These are phyloP conservation scores for Centropyge bicolor DNA, from an alignment of 2,797 vertebrate species.

Conservation along the genomic window DNA sequence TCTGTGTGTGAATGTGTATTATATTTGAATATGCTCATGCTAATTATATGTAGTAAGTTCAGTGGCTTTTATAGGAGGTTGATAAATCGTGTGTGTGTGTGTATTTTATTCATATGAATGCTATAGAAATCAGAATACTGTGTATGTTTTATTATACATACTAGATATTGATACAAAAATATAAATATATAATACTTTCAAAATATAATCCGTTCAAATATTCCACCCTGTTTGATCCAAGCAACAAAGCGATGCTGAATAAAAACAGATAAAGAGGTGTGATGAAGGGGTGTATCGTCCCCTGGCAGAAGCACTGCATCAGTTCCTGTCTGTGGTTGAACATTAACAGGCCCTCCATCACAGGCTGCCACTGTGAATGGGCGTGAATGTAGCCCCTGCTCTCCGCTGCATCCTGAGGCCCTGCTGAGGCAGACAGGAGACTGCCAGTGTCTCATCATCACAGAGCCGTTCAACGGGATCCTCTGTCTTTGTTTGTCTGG, in stretches of 20 bases:
- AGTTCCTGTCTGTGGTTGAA: conserved; percentile 78
- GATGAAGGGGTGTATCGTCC: conserved; percentile 40
- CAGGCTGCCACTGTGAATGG: conserved; percentile 56
- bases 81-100: neutral
- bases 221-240: neutral
- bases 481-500: conserved; percentile 68
- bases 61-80: neutral
- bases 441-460: conserved; percentile 56
- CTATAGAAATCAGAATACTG: neutral
- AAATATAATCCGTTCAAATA: neutral
- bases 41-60: neutral
- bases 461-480: conserved; percentile 47
- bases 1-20: neutral
- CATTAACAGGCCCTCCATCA: conserved; percentile 76
- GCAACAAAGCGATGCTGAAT: conserved; percentile 4
- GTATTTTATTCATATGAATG: neutral
- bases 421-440: conserved; percentile 71
- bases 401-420: conserved; percentile 69
- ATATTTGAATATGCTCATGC: neutral
- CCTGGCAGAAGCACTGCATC: conserved; percentile 65
- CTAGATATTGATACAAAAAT: neutral
- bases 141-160: neutral
- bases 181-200: too few species aligned
- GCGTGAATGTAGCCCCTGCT: conserved; percentile 55
- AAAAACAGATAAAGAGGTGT: conserved; percentile 46